A percentile compares a stretch with the other conserved stretches of the same genome.
phyloP scores from a whole-genome alignment of 2,113 vertebrate genomes.

The Grammomys dolichurus region DNA sequence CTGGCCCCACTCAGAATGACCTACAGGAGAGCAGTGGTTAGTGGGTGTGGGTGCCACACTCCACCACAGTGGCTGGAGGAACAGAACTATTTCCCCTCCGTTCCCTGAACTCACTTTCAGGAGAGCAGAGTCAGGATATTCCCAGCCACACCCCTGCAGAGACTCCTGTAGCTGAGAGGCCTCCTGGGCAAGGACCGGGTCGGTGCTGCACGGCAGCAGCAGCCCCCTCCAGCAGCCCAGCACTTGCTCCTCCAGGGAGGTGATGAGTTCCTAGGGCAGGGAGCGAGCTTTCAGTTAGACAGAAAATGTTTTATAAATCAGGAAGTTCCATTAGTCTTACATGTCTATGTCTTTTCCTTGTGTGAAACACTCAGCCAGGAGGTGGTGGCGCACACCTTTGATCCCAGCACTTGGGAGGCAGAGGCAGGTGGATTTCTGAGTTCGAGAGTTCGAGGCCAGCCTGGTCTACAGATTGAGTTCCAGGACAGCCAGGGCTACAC shows the following conservation, averaged over 20 bases:
- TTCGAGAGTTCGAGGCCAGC: no score
- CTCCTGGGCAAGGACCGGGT: slow-evolving; percentile 83
- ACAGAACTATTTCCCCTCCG: neutral
- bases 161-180: slow-evolving; percentile 76
- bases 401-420: no score
- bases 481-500: no score
- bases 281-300: neutral
- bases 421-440: no score
- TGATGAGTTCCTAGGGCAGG: slow-evolving; percentile 87
- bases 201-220: slow-evolving; percentile 86
- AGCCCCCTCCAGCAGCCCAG: slow-evolving; percentile 92
- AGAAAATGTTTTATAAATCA: neutral
- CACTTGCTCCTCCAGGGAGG: slow-evolving; percentile 88
- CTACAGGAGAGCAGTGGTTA: slow-evolving; percentile 72
- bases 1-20: slow-evolving; percentile 87
- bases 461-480: no score
- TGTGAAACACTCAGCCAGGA: neutral
- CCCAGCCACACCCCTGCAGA: slow-evolving; percentile 86
- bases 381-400: no score
- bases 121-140: slow-evolving; percentile 82
- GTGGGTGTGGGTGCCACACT: neutral
- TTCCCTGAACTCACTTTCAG: slow-evolving; percentile 88
- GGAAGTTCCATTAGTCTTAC: neutral
- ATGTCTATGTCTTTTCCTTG: neutral
- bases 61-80: neutral